Conservation (phyloP, 2,888 invertebrate genomes). For the Rambutsinella grinnellia region DNA sequence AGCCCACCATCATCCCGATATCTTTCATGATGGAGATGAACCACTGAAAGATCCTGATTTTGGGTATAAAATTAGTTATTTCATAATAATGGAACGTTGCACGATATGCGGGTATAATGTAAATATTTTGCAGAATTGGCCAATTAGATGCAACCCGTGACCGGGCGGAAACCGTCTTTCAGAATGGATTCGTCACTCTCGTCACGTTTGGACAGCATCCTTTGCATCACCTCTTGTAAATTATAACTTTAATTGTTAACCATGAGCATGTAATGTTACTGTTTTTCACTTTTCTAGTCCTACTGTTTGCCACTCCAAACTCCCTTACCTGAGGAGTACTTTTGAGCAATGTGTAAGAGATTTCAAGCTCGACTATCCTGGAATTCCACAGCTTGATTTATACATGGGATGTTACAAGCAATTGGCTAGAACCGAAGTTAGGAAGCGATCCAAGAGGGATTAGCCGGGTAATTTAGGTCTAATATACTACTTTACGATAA, state of each 20-base stretch:
- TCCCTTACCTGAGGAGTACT: conserved; percentile 77
- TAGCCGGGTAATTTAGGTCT: too few species aligned
- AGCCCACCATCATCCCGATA: conserved; percentile 82
- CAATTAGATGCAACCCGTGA: conserved; percentile 83
- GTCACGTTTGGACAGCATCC: conserved; percentile 81
- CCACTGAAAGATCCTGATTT: conserved; percentile 66
- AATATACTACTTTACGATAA: too few species aligned
- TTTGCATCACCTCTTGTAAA: conserved; percentile 64
- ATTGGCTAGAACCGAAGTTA: conserved; percentile 71
- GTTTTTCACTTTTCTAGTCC: conserved; percentile 81
- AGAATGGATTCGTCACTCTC: conserved; percentile 49
- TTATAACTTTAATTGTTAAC: neutral
- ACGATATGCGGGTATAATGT: neutral
- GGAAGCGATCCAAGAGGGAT: conserved; percentile 57
- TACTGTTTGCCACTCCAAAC: conserved; percentile 81
- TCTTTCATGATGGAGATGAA: conserved; percentile 67
- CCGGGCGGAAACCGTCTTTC: conserved; percentile 76
- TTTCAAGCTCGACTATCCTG: conserved; percentile 72
- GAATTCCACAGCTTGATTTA: conserved; percentile 73
- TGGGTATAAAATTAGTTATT: conserved; percentile 56
- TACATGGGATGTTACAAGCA: conserved; percentile 79
- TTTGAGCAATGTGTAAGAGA: conserved; percentile 77
- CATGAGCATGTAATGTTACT: neutral
- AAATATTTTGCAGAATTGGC: conserved; percentile 72
- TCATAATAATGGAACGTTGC: neutral